phyloP scores from a whole-genome alignment of 2,797 vertebrate species.

The Poecilia picta region DNA sequence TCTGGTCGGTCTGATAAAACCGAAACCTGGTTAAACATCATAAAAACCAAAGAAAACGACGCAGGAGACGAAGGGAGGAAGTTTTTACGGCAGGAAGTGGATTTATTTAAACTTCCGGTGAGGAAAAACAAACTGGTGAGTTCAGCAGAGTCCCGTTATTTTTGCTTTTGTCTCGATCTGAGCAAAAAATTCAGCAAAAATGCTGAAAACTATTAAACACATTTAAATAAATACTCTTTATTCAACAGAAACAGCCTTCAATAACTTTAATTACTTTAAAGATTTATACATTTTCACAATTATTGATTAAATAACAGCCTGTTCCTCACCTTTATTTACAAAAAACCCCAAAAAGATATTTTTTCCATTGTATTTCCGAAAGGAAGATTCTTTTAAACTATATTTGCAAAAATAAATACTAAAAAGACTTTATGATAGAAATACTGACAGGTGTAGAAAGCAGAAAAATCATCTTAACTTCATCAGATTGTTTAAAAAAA shows the following conservation, averaged over 20 bases:
- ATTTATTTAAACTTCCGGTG: neutral
- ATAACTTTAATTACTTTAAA: neutral
- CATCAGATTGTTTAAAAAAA: neutral
- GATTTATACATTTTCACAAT: neutral
- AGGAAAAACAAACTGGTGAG: conserved; percentile 39
- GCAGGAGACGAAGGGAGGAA: neutral
- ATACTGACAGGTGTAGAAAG: neutral
- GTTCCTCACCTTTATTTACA: neutral
- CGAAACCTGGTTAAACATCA: neutral
- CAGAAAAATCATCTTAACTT: neutral
- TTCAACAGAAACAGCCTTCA: neutral
- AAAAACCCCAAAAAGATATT: neutral
- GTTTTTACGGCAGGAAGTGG: neutral
- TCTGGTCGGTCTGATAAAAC: neutral
- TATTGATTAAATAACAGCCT: neutral
- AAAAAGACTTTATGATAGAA: neutral
- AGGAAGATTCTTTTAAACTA: neutral
- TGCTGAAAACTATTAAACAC: neutral
- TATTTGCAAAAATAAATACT: accelerated
- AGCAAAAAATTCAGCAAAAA: neutral
- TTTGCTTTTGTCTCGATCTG: conserved; percentile 42
- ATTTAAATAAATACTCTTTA: neutral
- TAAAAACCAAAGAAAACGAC: neutral
- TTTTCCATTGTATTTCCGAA: neutral
- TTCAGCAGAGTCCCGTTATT: conserved; percentile 22